phyloP scores from a whole-genome alignment of 2,888 invertebrate genomes.

The Zeuzera pyrina region DNA sequence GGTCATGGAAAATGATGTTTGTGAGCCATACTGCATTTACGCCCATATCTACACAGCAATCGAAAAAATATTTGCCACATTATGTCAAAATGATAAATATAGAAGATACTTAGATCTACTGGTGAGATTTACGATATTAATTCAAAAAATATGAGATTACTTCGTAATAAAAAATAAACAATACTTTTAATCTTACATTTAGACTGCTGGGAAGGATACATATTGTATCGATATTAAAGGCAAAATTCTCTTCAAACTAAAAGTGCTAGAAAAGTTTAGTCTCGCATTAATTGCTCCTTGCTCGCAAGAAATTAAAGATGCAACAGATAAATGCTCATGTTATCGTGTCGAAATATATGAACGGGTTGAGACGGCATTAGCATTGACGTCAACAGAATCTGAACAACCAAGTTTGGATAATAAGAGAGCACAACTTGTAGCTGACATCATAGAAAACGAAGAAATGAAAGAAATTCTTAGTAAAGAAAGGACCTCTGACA shows the following conservation, averaged over 20 bases:
- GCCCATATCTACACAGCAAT: slow-evolving; percentile 62
- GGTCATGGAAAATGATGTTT: slow-evolving; percentile 62
- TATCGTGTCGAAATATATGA: slow-evolving; percentile 37
- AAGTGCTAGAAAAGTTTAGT: slow-evolving; percentile 57
- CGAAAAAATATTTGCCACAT: slow-evolving; percentile 52
- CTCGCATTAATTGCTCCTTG: slow-evolving; percentile 57
- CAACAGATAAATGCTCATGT: slow-evolving; percentile 36
- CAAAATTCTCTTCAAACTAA: slow-evolving; percentile 57
- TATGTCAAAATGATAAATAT: slow-evolving; percentile 57
- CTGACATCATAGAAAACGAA: slow-evolving; percentile 56
- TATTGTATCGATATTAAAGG: slow-evolving; percentile 51
- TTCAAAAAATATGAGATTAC: neutral
- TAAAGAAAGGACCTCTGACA: slow-evolving; percentile 28
- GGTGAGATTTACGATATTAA: slow-evolving; percentile 33
- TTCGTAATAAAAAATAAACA: neutral
- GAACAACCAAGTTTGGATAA: slow-evolving; percentile 29
- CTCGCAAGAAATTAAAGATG: slow-evolving; percentile 27
- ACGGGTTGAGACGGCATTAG: slow-evolving; percentile 33
- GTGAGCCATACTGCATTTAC: slow-evolving; percentile 61
- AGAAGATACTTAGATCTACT: slow-evolving; percentile 48
- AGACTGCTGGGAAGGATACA: slow-evolving; percentile 53
- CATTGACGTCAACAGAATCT: slow-evolving; percentile 33
- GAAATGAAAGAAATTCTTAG: slow-evolving; percentile 58
- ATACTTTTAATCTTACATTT: slow-evolving; percentile 1
- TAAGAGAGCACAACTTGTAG: slow-evolving; percentile 54